phyloP scores from a whole-genome alignment of 2,797 vertebrate genomes.

The Danio choprae region DNA sequence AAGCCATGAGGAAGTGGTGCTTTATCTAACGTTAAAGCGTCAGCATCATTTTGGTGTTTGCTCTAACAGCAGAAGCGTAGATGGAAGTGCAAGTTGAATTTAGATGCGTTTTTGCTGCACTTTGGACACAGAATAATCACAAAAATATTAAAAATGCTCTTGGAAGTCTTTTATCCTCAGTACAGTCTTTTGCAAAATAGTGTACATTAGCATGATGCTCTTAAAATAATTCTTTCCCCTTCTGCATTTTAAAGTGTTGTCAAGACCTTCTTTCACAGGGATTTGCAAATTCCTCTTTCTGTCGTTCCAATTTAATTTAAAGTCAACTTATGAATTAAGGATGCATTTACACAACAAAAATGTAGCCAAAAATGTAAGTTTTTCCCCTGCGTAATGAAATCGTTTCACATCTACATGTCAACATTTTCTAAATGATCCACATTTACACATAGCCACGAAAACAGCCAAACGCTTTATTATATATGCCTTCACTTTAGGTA shows the following conservation, averaged over 20 bases:
- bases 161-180: background rate
- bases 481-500: too few relatives aligned
- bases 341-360: too few relatives aligned
- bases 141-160: background rate
- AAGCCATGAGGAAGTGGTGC: constrained; percentile 18
- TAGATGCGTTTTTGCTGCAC: background rate
- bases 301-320: background rate
- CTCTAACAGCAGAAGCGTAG: background rate
- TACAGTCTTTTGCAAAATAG: background rate
- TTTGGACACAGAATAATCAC: background rate
- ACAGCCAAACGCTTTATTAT: too few relatives aligned
- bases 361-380: too few relatives aligned
- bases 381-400: too few relatives aligned
- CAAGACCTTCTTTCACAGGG: too few relatives aligned
- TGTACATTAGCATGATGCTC: too few relatives aligned
- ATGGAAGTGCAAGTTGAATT: background rate
- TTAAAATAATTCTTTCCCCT: too few relatives aligned
- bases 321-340: background rate
- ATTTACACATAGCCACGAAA: too few relatives aligned
- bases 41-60: background rate
- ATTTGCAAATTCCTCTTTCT: background rate
- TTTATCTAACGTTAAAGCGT: constrained; percentile 32
- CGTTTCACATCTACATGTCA: too few relatives aligned
- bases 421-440: too few relatives aligned
- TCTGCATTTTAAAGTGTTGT: too few relatives aligned